Base-by-base conservation (phyloP, 2,797 vertebrate species). In the Melanotaenia parkinsoni region DNA sequence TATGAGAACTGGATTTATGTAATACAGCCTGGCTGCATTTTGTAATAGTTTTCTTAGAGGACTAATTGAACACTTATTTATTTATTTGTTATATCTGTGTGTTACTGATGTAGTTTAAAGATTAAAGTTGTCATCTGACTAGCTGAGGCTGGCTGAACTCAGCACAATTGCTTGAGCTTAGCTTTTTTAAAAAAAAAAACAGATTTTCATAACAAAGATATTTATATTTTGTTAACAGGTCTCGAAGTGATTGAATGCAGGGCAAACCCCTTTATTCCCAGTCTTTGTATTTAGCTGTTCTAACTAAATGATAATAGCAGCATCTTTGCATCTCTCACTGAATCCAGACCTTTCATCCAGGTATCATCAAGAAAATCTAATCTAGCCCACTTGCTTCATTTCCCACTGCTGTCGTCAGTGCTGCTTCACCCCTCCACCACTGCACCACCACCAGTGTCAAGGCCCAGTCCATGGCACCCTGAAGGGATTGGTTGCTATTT, bases 401-500 rank as follows among this genome's bases (percentile, higher is more conserved):
- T 69, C 38, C 57, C 65, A 37, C 24, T 0, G n/a, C 67, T 58
- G 35, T 38, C 30, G 32, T 16, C 16, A 50, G 11, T 54, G 43
- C 53, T 59, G 56, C 56, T 58, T 69, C 45, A 47, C 37, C 32
- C 59, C 53, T 51, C 54, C 26, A 58, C 58, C 60, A 6, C 47
- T 3, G 9, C 47, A 24, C n/a, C 47, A 12, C 53, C 43, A 20
- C 38, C 40, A 4, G 30, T 69, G 67, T 69, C 67, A 69, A 51
- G 58, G 67, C 45, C 45, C 45, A 30, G 61, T 63, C 43, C 35
- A 38, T 38, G 51, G 37, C 35, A 51, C 59, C 61, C 40, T 50
- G 61, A 32, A 45, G 65, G 12, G 38, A 58, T 63, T 58, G 59
- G 72, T 32, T 75, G 33, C 59, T 75, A 63, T 75, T 75, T 63